Evolutionary conservation across 2,113 vertebrate genomes (phyloP).

Genomic region (Equus quagga): DNA sequence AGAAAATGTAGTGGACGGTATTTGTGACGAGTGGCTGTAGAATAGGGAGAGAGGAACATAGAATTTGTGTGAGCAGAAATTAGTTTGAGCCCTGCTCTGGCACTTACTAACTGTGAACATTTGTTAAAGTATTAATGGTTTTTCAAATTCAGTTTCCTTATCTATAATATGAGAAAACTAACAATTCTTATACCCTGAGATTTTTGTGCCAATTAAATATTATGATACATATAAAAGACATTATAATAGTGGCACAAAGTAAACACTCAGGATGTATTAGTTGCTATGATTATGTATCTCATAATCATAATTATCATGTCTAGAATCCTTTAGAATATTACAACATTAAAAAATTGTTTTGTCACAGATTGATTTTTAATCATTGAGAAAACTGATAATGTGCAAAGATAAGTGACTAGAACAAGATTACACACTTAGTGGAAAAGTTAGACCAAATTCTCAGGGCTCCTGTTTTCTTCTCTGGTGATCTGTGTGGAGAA

Average conservation of each 20-base stretch:
- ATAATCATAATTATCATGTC: neutral
- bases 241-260: neutral
- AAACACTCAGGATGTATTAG: neutral
- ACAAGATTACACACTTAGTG: neutral
- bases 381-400: neutral
- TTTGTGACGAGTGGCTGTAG: neutral
- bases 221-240: neutral
- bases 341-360: neutral
- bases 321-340: neutral
- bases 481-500: neutral
- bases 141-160: slow-evolving; percentile 4
- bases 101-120: neutral
- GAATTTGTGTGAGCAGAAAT: neutral
- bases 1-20: neutral
- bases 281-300: neutral
- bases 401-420: neutral
- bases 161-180: neutral
- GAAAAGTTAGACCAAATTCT: neutral
- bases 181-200: neutral
- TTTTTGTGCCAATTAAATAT: neutral
- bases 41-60: neutral
- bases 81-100: neutral
- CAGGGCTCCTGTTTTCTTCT: neutral
- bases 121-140: neutral
- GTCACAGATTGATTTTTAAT: neutral